A percentile compares a stretch with the other conserved stretches of the same genome.
These are phyloP conservation scores for Polymixis flavicincta DNA, from an alignment of 2,888 invertebrate species.

Conservation along the genomic window DNA sequence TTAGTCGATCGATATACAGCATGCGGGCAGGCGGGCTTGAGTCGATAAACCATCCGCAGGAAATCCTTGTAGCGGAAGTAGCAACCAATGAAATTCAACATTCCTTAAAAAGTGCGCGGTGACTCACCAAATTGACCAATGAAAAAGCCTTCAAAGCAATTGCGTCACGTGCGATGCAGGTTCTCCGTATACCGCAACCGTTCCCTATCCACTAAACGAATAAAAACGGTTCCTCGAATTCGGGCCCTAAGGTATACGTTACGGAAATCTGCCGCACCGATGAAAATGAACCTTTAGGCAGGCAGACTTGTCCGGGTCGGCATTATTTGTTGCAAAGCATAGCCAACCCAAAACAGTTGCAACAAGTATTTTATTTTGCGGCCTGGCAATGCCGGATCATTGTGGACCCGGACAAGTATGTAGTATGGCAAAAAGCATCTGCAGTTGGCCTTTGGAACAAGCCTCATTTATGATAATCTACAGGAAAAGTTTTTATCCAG, in stretches of 20 bases:
- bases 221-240: not conserved
- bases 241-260: not conserved
- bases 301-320: not conserved
- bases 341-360: not conserved
- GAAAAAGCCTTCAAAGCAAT: not conserved
- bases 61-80: not conserved
- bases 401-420: not conserved
- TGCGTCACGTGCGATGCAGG: not conserved
- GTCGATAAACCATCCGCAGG: not conserved
- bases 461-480: not conserved
- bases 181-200: not conserved
- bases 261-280: not conserved
- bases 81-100: not conserved
- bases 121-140: not conserved
- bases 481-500: too few relatives aligned
- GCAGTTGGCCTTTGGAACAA: not conserved
- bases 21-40: not conserved
- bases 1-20: not conserved
- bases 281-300: not conserved
- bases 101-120: not conserved
- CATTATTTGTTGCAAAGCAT: too few relatives aligned
- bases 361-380: not conserved
- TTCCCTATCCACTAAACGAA: not conserved
- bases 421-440: not conserved
- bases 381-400: not conserved